phyloP scores from a whole-genome alignment of 2,888 invertebrate species.

The Cerceris rybyensis region DNA sequence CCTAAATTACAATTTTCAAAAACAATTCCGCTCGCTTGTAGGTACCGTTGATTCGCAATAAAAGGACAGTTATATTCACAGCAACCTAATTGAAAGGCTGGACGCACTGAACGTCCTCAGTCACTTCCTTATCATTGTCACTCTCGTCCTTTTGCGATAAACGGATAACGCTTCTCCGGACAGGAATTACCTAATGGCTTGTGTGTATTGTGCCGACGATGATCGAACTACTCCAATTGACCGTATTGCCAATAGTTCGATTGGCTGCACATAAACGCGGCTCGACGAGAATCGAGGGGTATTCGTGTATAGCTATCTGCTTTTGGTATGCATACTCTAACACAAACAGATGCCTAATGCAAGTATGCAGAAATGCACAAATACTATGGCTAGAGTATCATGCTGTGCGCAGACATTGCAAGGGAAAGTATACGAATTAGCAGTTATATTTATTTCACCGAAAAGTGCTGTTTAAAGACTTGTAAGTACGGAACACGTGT shows the following conservation, averaged over 20 bases:
- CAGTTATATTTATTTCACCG: no score
- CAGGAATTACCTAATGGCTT: conserved; percentile 69
- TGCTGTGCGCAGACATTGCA: no score
- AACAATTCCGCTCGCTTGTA: background rate
- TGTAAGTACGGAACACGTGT: no score
- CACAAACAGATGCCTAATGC: no score
- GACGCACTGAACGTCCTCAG: background rate
- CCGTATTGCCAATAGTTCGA: conserved; percentile 68
- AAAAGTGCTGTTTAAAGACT: no score
- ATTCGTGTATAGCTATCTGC: conserved; percentile 21
- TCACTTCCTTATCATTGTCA: conserved; percentile 27
- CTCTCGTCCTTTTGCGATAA: conserved; percentile 4
- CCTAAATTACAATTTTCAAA: conserved; percentile 1
- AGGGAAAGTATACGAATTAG: no score
- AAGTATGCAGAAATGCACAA: no score
- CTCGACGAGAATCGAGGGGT: background rate
- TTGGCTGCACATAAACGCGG: conserved; percentile 46
- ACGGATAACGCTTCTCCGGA: conserved; percentile 37
- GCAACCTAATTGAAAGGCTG: conserved; percentile 7
- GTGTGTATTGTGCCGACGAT: conserved; percentile 58
- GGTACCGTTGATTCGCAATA: background rate
- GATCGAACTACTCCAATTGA: conserved; percentile 70
- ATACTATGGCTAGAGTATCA: no score
- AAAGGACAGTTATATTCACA: background rate
- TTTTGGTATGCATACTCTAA: background rate